Conservation (phyloP, 2,888 invertebrate genomes). For the Hylaea fasciaria region DNA sequence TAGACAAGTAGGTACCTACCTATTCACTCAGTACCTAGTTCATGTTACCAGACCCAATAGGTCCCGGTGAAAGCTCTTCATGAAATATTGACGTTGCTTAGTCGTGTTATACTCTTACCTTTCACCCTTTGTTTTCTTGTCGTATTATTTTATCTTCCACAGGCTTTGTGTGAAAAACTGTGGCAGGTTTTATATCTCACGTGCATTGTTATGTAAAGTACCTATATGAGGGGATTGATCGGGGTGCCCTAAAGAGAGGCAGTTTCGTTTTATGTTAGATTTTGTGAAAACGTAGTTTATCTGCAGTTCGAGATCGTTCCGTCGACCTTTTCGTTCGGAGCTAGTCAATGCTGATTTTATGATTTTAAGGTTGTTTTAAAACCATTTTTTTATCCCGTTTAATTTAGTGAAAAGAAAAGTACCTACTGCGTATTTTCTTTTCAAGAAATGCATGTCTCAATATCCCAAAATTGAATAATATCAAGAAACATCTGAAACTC, state of each 20-base stretch:
- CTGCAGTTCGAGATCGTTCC: conserved; percentile 3
- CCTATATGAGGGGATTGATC: conserved; percentile 29
- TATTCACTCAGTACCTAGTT: neutral
- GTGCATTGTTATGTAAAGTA: conserved; percentile 37
- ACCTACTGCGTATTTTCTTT: no score
- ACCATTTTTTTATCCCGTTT: neutral
- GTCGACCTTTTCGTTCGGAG: conserved; percentile 7
- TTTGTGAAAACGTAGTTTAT: conserved; percentile 24
- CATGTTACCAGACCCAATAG: conserved; percentile 5
- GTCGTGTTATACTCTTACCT: conserved; percentile 24
- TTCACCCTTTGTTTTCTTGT: conserved; percentile 18
- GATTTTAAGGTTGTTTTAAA: neutral
- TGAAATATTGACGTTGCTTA: conserved; percentile 34
- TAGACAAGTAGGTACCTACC: no score
- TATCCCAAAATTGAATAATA: no score
- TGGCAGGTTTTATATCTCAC: conserved; percentile 26
- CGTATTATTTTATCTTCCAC: conserved; percentile 18
- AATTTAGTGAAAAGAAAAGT: no score
- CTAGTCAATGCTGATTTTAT: neutral
- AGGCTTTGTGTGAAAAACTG: conserved; percentile 21
- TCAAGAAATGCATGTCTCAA: no score
- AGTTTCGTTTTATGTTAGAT: conserved; percentile 28
- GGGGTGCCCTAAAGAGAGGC: conserved; percentile 14
- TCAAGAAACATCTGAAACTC: neutral
- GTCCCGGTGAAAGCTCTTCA: conserved; percentile 8